A percentile compares a stretch with the other conserved stretches of the same genome.
Conservation (phyloP, 2,113 vertebrate species). For the Heterochromis multidens region DNA sequence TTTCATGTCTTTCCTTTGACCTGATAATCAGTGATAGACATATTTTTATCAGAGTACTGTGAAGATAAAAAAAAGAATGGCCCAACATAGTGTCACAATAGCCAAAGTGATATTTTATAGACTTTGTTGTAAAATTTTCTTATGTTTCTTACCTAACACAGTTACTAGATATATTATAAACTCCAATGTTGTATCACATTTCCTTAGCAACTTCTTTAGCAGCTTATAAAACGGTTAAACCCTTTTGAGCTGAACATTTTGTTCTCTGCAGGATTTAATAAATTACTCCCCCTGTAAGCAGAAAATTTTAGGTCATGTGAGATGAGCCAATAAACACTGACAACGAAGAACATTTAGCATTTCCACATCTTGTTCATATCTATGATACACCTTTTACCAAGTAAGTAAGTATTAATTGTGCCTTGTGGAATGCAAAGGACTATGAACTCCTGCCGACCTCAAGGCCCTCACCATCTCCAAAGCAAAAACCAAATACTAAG, state of each 20-base stretch:
- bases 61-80: constrained; percentile 7
- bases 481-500: too few relatives aligned
- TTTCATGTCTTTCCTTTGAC: neutral
- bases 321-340: neutral
- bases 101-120: neutral
- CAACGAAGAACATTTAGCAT: neutral
- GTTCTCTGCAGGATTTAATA: neutral
- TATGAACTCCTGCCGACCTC: neutral
- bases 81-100: neutral
- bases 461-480: too few relatives aligned
- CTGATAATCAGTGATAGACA: neutral
- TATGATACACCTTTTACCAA: too few relatives aligned
- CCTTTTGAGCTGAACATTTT: neutral
- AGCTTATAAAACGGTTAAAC: neutral
- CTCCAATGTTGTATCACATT: neutral
- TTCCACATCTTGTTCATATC: neutral
- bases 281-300: neutral
- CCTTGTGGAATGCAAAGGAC: neutral
- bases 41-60: neutral
- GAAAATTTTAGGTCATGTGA: neutral
- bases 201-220: too few relatives aligned
- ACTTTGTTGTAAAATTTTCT: neutral
- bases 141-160: neutral
- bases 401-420: neutral
- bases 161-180: neutral